Percentiles rank a stretch among this genome's conserved stretches.
These are phyloP conservation scores for Holacanthus passer DNA, from an alignment of 2,113 vertebrate genomes.

Conservation along the genomic window DNA sequence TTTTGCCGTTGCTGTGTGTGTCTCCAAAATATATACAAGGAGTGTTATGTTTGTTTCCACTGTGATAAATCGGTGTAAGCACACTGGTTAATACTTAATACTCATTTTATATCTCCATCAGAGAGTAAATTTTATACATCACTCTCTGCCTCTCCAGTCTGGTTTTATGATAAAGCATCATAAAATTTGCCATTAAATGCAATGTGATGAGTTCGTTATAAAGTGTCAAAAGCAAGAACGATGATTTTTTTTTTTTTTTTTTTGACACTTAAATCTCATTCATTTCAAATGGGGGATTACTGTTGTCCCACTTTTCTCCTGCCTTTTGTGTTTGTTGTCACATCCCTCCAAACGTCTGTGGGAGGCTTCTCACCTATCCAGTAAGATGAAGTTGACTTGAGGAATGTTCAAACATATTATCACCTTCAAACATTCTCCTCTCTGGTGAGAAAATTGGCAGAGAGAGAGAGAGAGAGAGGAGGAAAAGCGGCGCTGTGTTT, in stretches of 20 bases:
- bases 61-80: neutral
- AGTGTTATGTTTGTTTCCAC: constrained; percentile 13
- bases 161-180: constrained; percentile 33
- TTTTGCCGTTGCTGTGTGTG: neutral
- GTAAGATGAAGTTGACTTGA: constrained; percentile 26
- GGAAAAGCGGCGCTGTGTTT: constrained; percentile 1
- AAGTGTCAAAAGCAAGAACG: constrained; percentile 39
- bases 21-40: neutral
- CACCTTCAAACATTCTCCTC: constrained; percentile 47
- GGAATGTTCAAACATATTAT: constrained; percentile 49
- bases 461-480: neutral
- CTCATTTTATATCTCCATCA: constrained; percentile 17
- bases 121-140: constrained; percentile 12
- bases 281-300: constrained; percentile 57
- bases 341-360: constrained; percentile 35
- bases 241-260: neutral
- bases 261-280: constrained; percentile 42
- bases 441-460: constrained; percentile 13
- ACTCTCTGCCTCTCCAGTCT: constrained; percentile 14
- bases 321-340: constrained; percentile 52
- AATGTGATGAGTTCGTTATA: constrained; percentile 16
- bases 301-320: constrained; percentile 61
- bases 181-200: constrained; percentile 30
- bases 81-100: too few species aligned
- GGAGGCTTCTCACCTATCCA: constrained; percentile 33